Evolutionary conservation across 2,113 vertebrate species (phyloP).

Genomic region (Mastomys coucha): DNA sequence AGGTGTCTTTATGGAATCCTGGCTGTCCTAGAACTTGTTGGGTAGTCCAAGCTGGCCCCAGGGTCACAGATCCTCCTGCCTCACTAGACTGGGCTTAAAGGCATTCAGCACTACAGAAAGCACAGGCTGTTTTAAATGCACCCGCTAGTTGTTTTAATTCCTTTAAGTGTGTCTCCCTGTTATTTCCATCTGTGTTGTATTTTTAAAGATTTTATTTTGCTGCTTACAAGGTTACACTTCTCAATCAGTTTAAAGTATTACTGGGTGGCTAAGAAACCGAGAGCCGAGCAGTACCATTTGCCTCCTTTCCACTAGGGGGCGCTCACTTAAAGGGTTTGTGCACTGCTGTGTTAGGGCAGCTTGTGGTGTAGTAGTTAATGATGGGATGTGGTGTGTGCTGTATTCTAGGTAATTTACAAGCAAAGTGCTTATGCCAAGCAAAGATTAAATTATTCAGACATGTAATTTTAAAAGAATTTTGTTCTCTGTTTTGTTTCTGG

Average conservation of each 20-base stretch:
- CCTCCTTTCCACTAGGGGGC: conserved; percentile 68
- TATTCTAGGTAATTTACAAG: conserved; percentile 11
- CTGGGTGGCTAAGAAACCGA: neutral
- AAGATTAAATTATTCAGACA: neutral
- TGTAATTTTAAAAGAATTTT: neutral
- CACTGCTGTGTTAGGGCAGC: neutral
- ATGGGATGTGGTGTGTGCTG: neutral
- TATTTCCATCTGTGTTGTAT: neutral
- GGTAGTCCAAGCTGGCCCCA: neutral
- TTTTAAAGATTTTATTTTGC: neutral
- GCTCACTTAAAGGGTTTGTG: conserved; percentile 25
- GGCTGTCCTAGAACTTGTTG: neutral
- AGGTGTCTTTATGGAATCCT: neutral
- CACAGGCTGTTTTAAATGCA: neutral
- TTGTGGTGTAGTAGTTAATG: neutral
- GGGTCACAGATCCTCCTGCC: neutral
- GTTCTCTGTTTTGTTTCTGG: neutral
- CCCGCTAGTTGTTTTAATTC: conserved; percentile 7
- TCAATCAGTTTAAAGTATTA: conserved; percentile 30
- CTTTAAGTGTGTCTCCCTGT: neutral
- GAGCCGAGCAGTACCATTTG: neutral
- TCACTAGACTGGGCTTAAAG: neutral
- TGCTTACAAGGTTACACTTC: neutral
- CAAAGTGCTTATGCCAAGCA: neutral
- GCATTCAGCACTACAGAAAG: neutral